A percentile compares a stretch with the other conserved stretches of the same genome.
phyloP scores from a whole-genome alignment of 2,888 invertebrate species.

The Onchidella celtica region DNA sequence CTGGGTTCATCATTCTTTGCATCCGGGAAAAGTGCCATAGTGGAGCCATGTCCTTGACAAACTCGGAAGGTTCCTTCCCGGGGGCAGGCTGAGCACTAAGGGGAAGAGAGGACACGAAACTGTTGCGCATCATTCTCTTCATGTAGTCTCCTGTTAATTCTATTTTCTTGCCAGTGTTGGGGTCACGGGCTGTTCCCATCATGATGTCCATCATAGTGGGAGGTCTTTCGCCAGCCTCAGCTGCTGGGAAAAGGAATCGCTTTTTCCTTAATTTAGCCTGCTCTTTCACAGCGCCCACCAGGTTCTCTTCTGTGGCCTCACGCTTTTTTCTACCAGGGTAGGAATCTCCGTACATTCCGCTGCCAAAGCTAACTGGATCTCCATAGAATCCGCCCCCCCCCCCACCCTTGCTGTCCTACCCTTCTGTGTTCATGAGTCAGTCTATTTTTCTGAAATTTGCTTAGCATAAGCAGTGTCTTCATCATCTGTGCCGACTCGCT shows the following conservation, averaged over 20 bases:
- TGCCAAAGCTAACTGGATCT: constrained; percentile 5
- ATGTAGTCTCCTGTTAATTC: constrained; percentile 42
- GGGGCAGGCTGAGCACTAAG: constrained; percentile 2
- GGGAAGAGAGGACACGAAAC: constrained; percentile 17
- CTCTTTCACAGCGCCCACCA: not conserved
- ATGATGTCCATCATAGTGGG: constrained; percentile 5
- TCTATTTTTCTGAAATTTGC: constrained; percentile 18
- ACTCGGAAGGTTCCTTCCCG: constrained; percentile 38
- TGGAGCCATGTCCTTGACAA: constrained; percentile 35
- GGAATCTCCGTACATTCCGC: constrained; percentile 37
- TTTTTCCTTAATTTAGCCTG: constrained; percentile 9
- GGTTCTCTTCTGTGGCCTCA: not conserved
- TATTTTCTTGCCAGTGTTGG: constrained; percentile 36
- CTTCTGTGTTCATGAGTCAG: not conserved
- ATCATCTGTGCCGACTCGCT: constrained; percentile 47
- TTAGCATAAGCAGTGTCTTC: constrained; percentile 23
- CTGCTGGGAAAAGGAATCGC: constrained; percentile 14
- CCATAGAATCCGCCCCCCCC: not conserved
- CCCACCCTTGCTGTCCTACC: not conserved
- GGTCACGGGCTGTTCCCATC: constrained; percentile 32
- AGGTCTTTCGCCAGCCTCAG: not conserved
- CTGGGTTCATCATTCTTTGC: not conserved
- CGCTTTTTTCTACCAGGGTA: constrained; percentile 32
- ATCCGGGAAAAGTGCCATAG: constrained; percentile 13
- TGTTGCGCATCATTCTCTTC: constrained; percentile 27